phyloP scores from a whole-genome alignment of 2,797 vertebrate species.

The Balearica regulorum region DNA sequence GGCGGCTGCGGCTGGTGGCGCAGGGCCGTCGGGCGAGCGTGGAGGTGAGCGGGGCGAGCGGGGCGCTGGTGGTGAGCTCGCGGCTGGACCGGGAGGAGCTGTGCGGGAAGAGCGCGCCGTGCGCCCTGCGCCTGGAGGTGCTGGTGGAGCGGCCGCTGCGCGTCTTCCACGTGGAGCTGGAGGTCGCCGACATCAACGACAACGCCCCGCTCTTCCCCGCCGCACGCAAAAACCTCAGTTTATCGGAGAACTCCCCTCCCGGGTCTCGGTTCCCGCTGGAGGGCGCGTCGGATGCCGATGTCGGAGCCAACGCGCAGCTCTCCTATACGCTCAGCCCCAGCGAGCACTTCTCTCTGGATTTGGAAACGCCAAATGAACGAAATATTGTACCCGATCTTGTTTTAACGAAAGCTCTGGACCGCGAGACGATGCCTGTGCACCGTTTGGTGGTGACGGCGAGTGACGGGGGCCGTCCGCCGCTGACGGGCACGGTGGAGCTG shows the following conservation, averaged over 20 bases:
- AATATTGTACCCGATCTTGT: too few relatives aligned
- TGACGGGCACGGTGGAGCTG: constrained; percentile 74
- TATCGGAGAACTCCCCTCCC: too few relatives aligned
- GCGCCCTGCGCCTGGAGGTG: neutral
- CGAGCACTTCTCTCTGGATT: constrained; percentile 71
- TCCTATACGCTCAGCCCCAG: constrained; percentile 72
- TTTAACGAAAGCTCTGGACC: constrained; percentile 43
- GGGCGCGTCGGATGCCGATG: constrained; percentile 76
- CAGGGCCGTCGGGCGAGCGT: too few relatives aligned
- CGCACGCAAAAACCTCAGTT: too few relatives aligned
- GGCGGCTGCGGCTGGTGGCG: constrained; percentile 64
- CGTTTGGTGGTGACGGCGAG: constrained; percentile 71
- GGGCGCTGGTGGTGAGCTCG: too few relatives aligned
- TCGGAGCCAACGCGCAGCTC: constrained; percentile 65
- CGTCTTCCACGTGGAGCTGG: neutral
- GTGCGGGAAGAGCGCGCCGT: too few relatives aligned
- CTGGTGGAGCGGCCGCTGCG: neutral
- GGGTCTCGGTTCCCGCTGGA: constrained; percentile 71
- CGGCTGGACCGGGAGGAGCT: too few relatives aligned
- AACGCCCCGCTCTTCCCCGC: constrained; percentile 80
- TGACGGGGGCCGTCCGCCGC: constrained; percentile 78
- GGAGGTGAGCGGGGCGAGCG: too few relatives aligned
- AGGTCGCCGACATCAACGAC: constrained; percentile 82
- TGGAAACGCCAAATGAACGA: too few relatives aligned
- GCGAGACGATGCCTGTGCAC: constrained; percentile 55